Evolutionary conservation across 2,888 invertebrate species (phyloP).

Genomic region (Catocala nupta): DNA sequence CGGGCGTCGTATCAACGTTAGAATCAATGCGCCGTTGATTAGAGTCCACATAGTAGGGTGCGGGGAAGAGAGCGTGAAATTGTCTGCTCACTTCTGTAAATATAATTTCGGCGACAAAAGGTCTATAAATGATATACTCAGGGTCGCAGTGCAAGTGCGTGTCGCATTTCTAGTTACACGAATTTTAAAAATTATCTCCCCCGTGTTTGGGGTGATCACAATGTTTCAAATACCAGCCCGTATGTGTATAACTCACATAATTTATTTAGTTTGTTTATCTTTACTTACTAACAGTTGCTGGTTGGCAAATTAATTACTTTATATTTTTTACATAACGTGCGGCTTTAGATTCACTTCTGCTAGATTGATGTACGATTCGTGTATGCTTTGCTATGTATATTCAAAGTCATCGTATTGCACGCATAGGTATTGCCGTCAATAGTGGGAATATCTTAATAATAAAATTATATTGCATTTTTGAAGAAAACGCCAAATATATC

Average conservation of each 20-base stretch:
- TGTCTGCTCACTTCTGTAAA: slow-evolving; percentile 88
- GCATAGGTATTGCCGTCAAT: too few relatives aligned
- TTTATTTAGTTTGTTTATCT: slow-evolving; percentile 20
- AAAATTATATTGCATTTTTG: too few relatives aligned
- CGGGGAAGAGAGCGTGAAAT: slow-evolving; percentile 86
- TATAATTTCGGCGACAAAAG: slow-evolving; percentile 87
- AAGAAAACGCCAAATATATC: too few relatives aligned
- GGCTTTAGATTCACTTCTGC: too few relatives aligned
- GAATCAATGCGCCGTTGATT: slow-evolving; percentile 72
- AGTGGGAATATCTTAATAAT: too few relatives aligned
- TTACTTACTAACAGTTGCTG: slow-evolving; percentile 13
- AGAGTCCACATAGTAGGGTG: slow-evolving; percentile 82
- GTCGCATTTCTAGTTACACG: slow-evolving; percentile 74
- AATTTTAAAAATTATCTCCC: slow-evolving; percentile 72
- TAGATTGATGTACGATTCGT: too few relatives aligned
- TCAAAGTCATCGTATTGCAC: too few relatives aligned
- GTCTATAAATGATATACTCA: slow-evolving; percentile 85
- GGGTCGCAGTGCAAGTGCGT: slow-evolving; percentile 79
- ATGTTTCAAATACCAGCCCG: slow-evolving; percentile 18
- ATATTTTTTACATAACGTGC: too few relatives aligned
- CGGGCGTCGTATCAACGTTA: slow-evolving; percentile 63
- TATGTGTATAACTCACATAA: slow-evolving; percentile 18
- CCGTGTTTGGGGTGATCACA: slow-evolving; percentile 44
- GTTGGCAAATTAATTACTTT: background rate
- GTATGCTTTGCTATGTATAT: too few relatives aligned